phyloP scores from a whole-genome alignment of 2,888 invertebrate species.

The Tipula confusa region DNA sequence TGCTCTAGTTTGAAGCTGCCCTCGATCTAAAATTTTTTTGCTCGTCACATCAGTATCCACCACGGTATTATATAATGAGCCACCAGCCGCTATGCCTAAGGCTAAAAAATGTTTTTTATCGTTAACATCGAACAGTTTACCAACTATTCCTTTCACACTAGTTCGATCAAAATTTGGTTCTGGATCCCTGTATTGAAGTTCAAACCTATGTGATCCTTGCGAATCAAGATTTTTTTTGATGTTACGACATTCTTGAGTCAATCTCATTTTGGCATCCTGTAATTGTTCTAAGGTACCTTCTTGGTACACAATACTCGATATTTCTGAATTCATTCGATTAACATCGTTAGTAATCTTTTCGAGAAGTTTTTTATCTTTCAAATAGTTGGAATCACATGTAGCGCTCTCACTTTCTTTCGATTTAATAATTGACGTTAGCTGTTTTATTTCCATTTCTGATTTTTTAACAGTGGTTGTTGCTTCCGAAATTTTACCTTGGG shows the following conservation, averaged over 20 bases:
- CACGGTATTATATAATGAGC: conserved; percentile 81
- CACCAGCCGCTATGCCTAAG: conserved; percentile 80
- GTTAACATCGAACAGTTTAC: conserved; percentile 69
- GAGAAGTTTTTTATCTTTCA: conserved; percentile 59
- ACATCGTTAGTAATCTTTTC: conserved; percentile 51
- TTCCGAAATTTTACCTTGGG: conserved; percentile 68
- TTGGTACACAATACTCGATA: conserved; percentile 57
- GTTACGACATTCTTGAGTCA: conserved; percentile 55
- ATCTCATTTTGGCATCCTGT: conserved; percentile 50
- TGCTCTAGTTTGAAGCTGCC: conserved; percentile 71
- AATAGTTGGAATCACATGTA: conserved; percentile 62
- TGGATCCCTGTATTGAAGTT: conserved; percentile 74
- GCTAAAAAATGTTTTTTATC: conserved; percentile 70
- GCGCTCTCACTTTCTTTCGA: conserved; percentile 64
- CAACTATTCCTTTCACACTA: conserved; percentile 72
- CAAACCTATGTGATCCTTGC: conserved; percentile 44
- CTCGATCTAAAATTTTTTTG: conserved; percentile 77
- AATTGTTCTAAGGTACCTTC: conserved; percentile 58
- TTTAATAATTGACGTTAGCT: conserved; percentile 59
- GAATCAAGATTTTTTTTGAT: conserved; percentile 47
- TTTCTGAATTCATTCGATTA: conserved; percentile 40
- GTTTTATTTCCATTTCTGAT: conserved; percentile 67
- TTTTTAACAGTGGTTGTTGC: conserved; percentile 76
- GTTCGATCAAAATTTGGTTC: conserved; percentile 64
- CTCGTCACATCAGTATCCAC: conserved; percentile 82